phyloP scores from a whole-genome alignment of 2,113 vertebrate species.

The Odobenus rosmarus region DNA sequence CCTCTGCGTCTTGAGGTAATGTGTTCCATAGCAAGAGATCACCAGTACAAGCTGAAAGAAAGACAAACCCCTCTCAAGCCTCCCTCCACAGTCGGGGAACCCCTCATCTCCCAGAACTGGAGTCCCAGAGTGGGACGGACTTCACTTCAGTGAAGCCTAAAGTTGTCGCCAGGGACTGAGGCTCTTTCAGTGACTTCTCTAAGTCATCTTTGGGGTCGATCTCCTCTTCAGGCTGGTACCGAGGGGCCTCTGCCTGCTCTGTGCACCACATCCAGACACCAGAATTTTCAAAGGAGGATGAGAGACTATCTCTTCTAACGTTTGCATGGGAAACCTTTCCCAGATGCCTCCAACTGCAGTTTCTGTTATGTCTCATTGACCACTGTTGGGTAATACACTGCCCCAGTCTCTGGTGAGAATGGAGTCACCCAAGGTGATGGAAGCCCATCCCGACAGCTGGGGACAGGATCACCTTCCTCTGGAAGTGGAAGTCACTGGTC shows the following conservation, averaged over 20 bases:
- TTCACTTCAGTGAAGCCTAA: not conserved
- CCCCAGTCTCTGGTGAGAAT: not conserved
- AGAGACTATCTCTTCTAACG: not conserved
- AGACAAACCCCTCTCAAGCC: not conserved
- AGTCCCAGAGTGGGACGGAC: too few species aligned
- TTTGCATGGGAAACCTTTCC: not conserved
- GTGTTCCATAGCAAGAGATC: not conserved
- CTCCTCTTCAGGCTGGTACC: not conserved
- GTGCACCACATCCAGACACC: not conserved
- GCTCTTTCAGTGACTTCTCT: not conserved
- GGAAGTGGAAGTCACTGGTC: accelerated
- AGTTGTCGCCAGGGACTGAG: not conserved
- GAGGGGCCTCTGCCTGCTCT: not conserved
- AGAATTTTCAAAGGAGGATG: not conserved
- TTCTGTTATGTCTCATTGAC: not conserved
- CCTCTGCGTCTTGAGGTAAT: not conserved
- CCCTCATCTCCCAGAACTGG: not conserved
- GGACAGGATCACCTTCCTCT: not conserved
- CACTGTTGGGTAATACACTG: not conserved
- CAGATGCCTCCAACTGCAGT: not conserved
- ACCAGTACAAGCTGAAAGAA: not conserved
- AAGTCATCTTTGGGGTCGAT: not conserved
- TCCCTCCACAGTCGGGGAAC: not conserved
- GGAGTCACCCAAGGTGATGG: not conserved
- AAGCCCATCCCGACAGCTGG: not conserved